phyloP scores from a whole-genome alignment of 2,113 vertebrate species.

The Vulpes lagopus region DNA sequence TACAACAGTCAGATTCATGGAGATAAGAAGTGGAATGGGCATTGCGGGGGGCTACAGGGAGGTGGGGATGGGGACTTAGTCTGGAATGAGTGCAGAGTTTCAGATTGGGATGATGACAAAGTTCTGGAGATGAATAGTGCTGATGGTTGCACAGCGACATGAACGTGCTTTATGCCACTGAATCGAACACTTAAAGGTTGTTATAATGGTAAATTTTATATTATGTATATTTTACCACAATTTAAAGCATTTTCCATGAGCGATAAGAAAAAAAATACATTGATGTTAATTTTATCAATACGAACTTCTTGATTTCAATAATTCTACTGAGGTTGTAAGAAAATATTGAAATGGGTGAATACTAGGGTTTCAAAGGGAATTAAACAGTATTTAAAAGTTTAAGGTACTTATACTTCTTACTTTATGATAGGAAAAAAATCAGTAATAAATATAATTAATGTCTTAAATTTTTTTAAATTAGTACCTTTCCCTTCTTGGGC shows the following conservation, averaged over 20 bases:
- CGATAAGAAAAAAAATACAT: neutral
- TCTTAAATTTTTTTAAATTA: neutral
- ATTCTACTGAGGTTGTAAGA: neutral
- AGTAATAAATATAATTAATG: neutral
- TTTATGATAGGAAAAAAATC: constrained; percentile 15
- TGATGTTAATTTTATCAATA: neutral
- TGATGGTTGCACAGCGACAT: neutral
- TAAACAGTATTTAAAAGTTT: neutral
- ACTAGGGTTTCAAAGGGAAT: neutral
- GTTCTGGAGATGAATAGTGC: neutral
- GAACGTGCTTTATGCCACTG: neutral
- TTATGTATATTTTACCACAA: neutral
- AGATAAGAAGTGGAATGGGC: neutral
- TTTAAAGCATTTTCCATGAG: neutral
- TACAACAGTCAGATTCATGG: neutral
- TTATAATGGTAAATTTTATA: neutral
- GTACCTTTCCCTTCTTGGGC: neutral
- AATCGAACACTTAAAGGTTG: neutral
- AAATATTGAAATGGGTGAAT: neutral
- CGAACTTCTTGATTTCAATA: neutral
- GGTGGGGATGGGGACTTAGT: neutral
- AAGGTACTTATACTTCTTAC: neutral
- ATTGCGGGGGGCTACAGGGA: neutral
- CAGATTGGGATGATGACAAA: neutral
- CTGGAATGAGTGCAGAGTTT: neutral